Evolutionary conservation across 92 coral and sea anemone species (phyloP).

Genomic region (Phenganax stokvisi): DNA sequence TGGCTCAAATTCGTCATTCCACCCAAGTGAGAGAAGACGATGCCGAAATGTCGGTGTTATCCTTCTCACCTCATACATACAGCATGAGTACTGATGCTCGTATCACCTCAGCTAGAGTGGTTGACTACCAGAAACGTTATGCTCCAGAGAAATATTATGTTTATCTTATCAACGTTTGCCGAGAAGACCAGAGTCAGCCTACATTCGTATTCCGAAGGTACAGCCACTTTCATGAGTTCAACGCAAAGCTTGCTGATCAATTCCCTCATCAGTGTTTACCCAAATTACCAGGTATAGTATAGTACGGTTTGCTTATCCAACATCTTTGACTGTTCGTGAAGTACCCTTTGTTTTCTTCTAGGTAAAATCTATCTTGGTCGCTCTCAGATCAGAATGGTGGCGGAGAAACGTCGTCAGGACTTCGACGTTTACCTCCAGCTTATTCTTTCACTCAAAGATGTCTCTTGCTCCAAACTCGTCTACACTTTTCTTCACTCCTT

Average conservation of each 20-base stretch:
- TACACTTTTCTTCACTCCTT: slow-evolving; percentile 86
- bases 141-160: slow-evolving; percentile 89
- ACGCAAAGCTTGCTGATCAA: slow-evolving; percentile 68
- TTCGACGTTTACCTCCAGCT: slow-evolving; percentile 77
- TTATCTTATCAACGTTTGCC: slow-evolving; percentile 81
- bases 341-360: neutral
- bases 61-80: slow-evolving; percentile 74
- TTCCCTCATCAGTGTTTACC: slow-evolving; percentile 77
- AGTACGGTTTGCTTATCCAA: neutral
- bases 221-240: slow-evolving; percentile 86
- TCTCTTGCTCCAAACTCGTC: slow-evolving; percentile 70
- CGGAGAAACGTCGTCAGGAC: slow-evolving; percentile 90
- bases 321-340: neutral
- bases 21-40: slow-evolving; percentile 63
- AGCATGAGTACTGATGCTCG: slow-evolving; percentile 61
- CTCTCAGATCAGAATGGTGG: slow-evolving; percentile 94
- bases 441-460: slow-evolving; percentile 66
- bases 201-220: slow-evolving; percentile 92
- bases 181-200: slow-evolving; percentile 59
- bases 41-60: slow-evolving; percentile 58
- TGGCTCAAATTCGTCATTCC: slow-evolving; percentile 89
- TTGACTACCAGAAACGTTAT: slow-evolving; percentile 93
- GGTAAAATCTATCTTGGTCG: slow-evolving; percentile 84
- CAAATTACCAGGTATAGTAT: slow-evolving; percentile 60
- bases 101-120: slow-evolving; percentile 87